Evolutionary conservation across 2,113 vertebrate species (phyloP).

Genomic region (Rhea pennata): DNA sequence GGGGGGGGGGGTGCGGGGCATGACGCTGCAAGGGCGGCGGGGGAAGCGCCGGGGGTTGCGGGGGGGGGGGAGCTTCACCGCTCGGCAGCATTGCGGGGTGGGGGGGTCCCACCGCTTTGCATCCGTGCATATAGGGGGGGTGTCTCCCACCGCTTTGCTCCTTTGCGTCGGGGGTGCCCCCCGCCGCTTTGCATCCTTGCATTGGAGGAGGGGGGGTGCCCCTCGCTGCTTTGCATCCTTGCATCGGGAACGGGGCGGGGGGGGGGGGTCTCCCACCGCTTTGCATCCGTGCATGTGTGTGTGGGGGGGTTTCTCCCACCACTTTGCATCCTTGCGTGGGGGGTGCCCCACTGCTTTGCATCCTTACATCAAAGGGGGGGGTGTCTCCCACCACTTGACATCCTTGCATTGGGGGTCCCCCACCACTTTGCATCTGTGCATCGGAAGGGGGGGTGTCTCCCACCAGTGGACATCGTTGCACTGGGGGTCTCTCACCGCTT

Average conservation of each 20-base stretch:
- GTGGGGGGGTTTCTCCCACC: too few relatives aligned
- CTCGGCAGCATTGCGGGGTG: background rate
- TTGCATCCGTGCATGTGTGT: too few relatives aligned
- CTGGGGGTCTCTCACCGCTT: background rate
- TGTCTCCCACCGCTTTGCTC: background rate
- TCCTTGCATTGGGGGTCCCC: background rate
- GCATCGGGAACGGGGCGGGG: too few relatives aligned
- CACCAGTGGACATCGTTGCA: background rate
- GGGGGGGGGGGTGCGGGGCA: background rate
- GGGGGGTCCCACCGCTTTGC: background rate
- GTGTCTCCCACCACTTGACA: background rate
- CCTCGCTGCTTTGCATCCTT: background rate
- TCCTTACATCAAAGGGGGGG: too few relatives aligned
- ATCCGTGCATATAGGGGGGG: too few relatives aligned
- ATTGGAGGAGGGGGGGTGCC: background rate
- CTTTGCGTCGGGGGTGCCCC: background rate
- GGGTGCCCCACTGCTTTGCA: too few relatives aligned
- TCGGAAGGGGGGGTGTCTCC: too few relatives aligned
- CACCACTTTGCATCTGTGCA: too few relatives aligned
- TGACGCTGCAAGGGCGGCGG: background rate
- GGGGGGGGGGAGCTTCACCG: background rate
- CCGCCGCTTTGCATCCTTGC: background rate
- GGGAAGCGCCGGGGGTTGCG: too few relatives aligned
- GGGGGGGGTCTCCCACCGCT: too few relatives aligned
- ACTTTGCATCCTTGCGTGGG: too few relatives aligned